Percentiles rank a stretch among this genome's conserved stretches.
Conservation (phyloP, 53 echinoderm and acorn worm genomes). For the Holothuria scabra region DNA sequence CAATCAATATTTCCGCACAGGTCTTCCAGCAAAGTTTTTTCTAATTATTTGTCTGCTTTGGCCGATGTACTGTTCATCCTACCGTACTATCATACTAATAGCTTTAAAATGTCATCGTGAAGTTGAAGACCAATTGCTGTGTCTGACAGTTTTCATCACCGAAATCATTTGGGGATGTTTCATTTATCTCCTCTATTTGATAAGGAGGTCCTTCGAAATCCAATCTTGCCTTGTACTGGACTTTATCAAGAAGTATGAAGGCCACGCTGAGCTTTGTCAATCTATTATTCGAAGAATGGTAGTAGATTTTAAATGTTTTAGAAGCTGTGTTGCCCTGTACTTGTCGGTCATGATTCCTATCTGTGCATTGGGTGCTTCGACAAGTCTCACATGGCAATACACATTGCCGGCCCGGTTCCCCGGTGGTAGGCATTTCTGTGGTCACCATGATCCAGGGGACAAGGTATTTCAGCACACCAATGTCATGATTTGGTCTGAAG, state of each 20-base stretch:
- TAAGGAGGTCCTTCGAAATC: constrained; percentile 17
- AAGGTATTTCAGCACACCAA: neutral
- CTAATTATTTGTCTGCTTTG: constrained; percentile 5
- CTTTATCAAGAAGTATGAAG: neutral
- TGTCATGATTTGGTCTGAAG: constrained; percentile 36
- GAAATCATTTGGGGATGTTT: constrained; percentile 30
- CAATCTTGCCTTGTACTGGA: constrained; percentile 7
- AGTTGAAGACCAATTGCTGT: neutral
- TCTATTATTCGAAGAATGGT: neutral
- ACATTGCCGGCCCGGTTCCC: neutral
- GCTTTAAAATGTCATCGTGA: neutral
- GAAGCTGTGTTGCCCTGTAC: neutral
- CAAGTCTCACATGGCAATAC: constrained; percentile 26
- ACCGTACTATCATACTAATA: constrained; percentile 1
- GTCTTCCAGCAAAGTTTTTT: constrained; percentile 19
- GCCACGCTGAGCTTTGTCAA: constrained; percentile 12
- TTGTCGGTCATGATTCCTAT: constrained; percentile 25
- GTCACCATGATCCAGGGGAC: neutral
- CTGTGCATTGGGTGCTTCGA: constrained; percentile 11
- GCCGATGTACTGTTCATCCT: constrained; percentile 11
- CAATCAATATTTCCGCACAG: too few relatives aligned
- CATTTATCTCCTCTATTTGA: constrained; percentile 16
- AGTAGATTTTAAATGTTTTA: constrained; percentile 25
- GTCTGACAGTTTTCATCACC: constrained; percentile 2
- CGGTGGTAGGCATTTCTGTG: too few relatives aligned